Conservation (phyloP, 1,140 invertebrate species). For the Daktulosphaira vitifoliae region DNA sequence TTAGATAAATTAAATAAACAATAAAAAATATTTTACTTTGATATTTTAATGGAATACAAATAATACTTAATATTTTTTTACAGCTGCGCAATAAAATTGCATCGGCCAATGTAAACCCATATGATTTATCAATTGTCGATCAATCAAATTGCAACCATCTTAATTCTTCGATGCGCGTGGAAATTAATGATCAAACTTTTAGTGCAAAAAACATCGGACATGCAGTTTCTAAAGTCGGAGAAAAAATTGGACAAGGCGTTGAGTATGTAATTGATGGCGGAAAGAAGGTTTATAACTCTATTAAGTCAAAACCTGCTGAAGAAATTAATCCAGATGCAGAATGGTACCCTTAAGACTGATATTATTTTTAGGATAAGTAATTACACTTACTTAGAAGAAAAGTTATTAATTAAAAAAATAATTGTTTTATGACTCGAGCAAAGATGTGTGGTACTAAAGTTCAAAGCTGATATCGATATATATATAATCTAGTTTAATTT, state of each 20-base stretch:
- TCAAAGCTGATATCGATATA: too few relatives aligned
- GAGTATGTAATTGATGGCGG: conserved; percentile 49
- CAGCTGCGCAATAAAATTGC: conserved; percentile 55
- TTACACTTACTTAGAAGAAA: too few relatives aligned
- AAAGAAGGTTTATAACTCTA: conserved; percentile 50
- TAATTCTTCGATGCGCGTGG: conserved; percentile 49
- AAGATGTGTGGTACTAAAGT: too few relatives aligned
- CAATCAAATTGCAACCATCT: conserved; percentile 56
- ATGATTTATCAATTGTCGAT: conserved; percentile 61
- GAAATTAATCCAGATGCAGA: neutral
- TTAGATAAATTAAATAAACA: too few relatives aligned
- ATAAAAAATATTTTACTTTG: too few relatives aligned
- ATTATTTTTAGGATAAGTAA: too few relatives aligned
- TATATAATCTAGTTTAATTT: too few relatives aligned
- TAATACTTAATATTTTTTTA: too few relatives aligned
- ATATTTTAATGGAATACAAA: too few relatives aligned
- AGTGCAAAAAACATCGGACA: conserved; percentile 48
- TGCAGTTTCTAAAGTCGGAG: conserved; percentile 51
- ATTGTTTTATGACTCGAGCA: too few relatives aligned
- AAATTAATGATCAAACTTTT: conserved; percentile 65
- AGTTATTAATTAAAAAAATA: too few relatives aligned
- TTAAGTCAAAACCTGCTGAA: conserved; percentile 36
- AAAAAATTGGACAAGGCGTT: conserved; percentile 57
- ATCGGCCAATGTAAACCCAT: conserved; percentile 58
- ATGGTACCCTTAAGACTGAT: neutral